phyloP scores from a whole-genome alignment of 2,797 vertebrate genomes.

The Thripadectes ignobilis region DNA sequence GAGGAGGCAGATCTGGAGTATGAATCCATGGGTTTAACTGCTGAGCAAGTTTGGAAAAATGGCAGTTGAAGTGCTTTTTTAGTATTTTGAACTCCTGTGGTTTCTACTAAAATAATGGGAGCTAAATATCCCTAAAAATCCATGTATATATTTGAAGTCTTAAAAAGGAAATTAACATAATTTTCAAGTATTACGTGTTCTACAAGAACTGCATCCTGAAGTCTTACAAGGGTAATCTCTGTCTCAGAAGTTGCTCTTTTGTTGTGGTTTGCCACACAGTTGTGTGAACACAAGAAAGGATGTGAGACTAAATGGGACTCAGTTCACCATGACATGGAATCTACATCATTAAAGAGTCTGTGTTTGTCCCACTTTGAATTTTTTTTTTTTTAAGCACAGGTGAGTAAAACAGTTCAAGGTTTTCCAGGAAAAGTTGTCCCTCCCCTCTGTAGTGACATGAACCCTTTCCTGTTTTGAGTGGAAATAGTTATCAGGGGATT shows the following conservation, averaged over 20 bases:
- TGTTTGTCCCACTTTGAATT: not conserved
- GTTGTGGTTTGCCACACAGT: not conserved
- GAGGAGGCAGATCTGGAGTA: not conserved
- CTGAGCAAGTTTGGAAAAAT: not conserved
- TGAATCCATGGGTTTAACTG: not conserved
- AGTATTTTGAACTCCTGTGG: not conserved
- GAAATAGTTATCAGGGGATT: not conserved
- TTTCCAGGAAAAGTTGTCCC: not conserved
- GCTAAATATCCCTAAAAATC: not conserved
- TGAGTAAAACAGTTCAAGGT: not conserved
- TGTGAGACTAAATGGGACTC: not conserved
- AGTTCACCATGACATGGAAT: not conserved
- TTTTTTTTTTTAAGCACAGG: not conserved
- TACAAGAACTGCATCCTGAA: not conserved
- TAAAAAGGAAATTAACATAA: not conserved
- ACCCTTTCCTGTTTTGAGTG: constrained; percentile 13
- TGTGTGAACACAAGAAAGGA: not conserved
- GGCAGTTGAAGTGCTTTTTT: not conserved
- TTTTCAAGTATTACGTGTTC: not conserved
- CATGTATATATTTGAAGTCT: not conserved
- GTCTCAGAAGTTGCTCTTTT: not conserved
- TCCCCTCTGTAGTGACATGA: not conserved
- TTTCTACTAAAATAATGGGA: not conserved
- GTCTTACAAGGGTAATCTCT: not conserved
- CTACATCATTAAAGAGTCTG: not conserved